These are phyloP conservation scores for Hypomecis punctinalis DNA, from an alignment of 2,888 invertebrate species.

Conservation along the genomic window DNA sequence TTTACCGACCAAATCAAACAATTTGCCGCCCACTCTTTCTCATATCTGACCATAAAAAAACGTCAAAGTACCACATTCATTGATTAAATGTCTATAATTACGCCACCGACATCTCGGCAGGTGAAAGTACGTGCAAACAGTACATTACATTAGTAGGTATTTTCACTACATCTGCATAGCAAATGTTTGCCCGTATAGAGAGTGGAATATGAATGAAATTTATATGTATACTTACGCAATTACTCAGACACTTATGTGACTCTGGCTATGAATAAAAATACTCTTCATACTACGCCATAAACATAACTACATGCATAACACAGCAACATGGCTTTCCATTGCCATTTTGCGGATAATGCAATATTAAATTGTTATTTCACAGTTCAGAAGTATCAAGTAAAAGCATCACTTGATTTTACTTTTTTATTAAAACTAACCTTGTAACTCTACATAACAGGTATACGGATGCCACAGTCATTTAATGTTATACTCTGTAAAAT, in stretches of 20 bases:
- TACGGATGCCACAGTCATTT: too few relatives aligned
- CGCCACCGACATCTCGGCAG: conserved; percentile 46
- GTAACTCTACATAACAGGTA: too few relatives aligned
- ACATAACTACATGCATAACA: too few relatives aligned
- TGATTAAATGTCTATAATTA: conserved; percentile 54
- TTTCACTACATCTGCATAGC: conserved; percentile 53
- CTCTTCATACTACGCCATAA: background rate
- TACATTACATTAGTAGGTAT: conserved; percentile 46
- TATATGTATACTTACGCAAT: conserved; percentile 45
- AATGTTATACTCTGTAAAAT: too few relatives aligned
- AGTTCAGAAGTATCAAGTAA: too few relatives aligned
- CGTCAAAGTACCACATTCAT: conserved; percentile 45
- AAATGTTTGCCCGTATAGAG: conserved; percentile 54
- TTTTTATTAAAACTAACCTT: too few relatives aligned
- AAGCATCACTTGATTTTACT: too few relatives aligned
- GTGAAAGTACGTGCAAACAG: conserved; percentile 52
- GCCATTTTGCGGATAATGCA: too few relatives aligned
- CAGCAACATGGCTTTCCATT: too few relatives aligned
- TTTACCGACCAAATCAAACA: conserved; percentile 13
- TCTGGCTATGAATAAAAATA: background rate
- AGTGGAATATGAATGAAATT: conserved; percentile 47
- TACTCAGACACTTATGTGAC: conserved; percentile 23
- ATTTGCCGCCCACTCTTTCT: conserved; percentile 8
- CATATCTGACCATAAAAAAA: conserved; percentile 7
- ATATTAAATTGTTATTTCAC: too few relatives aligned